Conservation (phyloP, 2,888 invertebrate species). For the Branchipolynoe longqiensis region DNA sequence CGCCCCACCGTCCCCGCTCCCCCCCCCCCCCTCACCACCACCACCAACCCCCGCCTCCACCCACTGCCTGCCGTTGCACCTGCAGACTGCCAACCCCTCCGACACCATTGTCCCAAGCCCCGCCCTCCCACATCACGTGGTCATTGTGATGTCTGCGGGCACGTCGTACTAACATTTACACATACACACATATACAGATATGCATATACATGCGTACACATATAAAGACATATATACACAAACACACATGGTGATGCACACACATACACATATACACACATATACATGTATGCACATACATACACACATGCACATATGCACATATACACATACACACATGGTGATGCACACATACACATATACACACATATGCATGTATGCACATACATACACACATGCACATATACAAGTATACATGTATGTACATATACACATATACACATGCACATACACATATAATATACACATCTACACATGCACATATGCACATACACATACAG, state of each 20-base stretch:
- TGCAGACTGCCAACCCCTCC: too few relatives aligned
- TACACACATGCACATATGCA: background rate
- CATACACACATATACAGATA: slow-evolving; percentile 19
- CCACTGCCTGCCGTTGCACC: too few relatives aligned
- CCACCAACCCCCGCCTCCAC: too few relatives aligned
- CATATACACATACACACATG: background rate
- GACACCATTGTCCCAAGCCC: too few relatives aligned
- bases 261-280: background rate
- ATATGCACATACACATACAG: too few relatives aligned
- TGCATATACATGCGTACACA: slow-evolving; percentile 21
- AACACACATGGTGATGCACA: background rate
- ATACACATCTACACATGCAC: too few relatives aligned
- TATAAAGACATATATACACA: slow-evolving; percentile 14
- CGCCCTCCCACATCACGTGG: too few relatives aligned
- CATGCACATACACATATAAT: too few relatives aligned
- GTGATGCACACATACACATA: background rate
- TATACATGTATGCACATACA: background rate
- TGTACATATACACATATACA: too few relatives aligned
- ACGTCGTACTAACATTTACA: background rate
- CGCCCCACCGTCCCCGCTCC: too few relatives aligned
- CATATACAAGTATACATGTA: background rate
- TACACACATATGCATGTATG: background rate
- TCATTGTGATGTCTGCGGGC: too few relatives aligned
- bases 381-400: background rate
- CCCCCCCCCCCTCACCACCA: too few relatives aligned